Evolutionary conservation across 2,113 vertebrate genomes (phyloP).

Genomic region (Rhabdomys dilectus): DNA sequence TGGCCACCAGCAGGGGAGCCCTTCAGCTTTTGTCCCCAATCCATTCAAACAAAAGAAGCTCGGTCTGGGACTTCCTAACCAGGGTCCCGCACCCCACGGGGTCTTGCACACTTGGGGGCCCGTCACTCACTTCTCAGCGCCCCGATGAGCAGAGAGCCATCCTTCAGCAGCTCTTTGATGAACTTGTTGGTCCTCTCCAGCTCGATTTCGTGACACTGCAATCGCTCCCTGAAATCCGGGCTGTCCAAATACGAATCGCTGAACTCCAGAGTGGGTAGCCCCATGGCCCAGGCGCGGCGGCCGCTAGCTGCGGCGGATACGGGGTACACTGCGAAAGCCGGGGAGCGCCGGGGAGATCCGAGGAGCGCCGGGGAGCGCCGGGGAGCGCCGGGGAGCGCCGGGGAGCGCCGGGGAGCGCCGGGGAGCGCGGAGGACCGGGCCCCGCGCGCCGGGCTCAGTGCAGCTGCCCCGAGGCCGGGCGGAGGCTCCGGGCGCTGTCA

Average conservation of each 20-base stretch:
- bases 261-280: constrained; percentile 97
- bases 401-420: background rate
- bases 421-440: background rate
- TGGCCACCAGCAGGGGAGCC: constrained; percentile 86
- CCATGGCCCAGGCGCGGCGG: constrained; percentile 87
- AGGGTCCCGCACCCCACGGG: background rate
- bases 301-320: background rate
- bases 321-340: background rate
- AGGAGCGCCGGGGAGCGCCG: background rate
- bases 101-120: background rate
- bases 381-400: background rate
- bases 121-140: constrained; percentile 93
- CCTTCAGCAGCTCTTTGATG: constrained; percentile 98
- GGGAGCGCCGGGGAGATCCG: background rate
- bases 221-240: constrained; percentile 97
- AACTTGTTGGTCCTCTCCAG: constrained; percentile 98
- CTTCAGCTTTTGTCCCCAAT: constrained; percentile 77
- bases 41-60: constrained; percentile 89
- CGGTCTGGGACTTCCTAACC: constrained; percentile 12
- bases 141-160: constrained; percentile 95
- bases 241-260: constrained; percentile 98
- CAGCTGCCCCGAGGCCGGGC: background rate
- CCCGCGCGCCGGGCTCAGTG: constrained; percentile 42
- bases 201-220: constrained; percentile 97
- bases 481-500: constrained; percentile 70